Percentiles rank a stretch among this genome's conserved stretches.
phyloP scores from a whole-genome alignment of 2,113 vertebrate genomes.

The Saccopteryx bilineata region DNA sequence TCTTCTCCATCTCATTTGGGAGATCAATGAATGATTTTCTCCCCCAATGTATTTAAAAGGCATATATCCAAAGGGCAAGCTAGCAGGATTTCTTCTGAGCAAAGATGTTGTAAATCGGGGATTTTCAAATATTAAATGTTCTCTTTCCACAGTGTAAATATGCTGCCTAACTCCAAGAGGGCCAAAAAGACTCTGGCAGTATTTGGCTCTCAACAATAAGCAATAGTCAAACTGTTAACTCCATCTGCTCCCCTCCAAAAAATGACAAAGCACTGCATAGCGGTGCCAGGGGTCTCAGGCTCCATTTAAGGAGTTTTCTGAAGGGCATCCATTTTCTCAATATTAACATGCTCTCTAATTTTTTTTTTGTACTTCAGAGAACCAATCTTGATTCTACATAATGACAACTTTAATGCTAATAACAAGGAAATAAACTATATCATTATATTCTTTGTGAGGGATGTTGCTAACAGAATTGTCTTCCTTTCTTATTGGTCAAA shows the following conservation, averaged over 20 bases:
- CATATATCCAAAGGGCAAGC: slow-evolving; percentile 55
- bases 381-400: background rate
- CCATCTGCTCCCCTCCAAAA: slow-evolving; percentile 49
- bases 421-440: slow-evolving; percentile 48
- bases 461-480: slow-evolving; percentile 36
- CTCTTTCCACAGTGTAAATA: slow-evolving; percentile 47
- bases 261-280: slow-evolving; percentile 51
- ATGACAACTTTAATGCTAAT: background rate
- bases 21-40: slow-evolving; percentile 41
- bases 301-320: slow-evolving; percentile 21
- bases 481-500: slow-evolving; percentile 50
- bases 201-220: slow-evolving; percentile 61
- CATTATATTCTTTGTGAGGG: slow-evolving; percentile 44
- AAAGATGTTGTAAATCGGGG: slow-evolving; percentile 59
- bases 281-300: background rate
- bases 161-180: slow-evolving; percentile 38
- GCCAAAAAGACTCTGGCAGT: slow-evolving; percentile 59
- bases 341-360: background rate
- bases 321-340: slow-evolving; percentile 28
- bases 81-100: slow-evolving; percentile 53
- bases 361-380: slow-evolving; percentile 41
- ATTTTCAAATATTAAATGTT: slow-evolving; percentile 67
- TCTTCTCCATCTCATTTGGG: slow-evolving; percentile 45
- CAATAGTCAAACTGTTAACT: slow-evolving; percentile 71
- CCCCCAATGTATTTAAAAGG: slow-evolving; percentile 40